Conservation (phyloP, 2,888 invertebrate species). For the Crematogaster levior region DNA sequence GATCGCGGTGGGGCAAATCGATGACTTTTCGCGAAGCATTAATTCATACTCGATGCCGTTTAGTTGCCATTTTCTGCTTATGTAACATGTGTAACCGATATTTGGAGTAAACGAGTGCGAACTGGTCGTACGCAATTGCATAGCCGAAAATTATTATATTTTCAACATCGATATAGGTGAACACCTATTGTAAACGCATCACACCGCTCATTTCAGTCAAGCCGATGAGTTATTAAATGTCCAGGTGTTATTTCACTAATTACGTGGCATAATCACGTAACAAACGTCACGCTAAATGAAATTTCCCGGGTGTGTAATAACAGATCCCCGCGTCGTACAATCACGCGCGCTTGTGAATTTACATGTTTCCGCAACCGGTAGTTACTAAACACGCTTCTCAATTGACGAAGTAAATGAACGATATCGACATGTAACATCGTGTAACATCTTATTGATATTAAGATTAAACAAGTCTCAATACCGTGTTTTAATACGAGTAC, state of each 20-base stretch:
- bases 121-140: conserved; percentile 40
- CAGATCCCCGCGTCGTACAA: conserved; percentile 23
- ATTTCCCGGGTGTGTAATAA: conserved; percentile 55
- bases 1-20: conserved; percentile 12
- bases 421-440: not conserved
- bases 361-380: conserved; percentile 20
- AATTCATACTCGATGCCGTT: conserved; percentile 39
- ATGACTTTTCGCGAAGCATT: conserved; percentile 21
- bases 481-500: not conserved
- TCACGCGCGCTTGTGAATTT: conserved; percentile 38
- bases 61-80: conserved; percentile 40
- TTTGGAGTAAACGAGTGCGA: conserved; percentile 50
- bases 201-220: conserved; percentile 41
- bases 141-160: conserved; percentile 58
- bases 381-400: conserved; percentile 34
- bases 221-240: conserved; percentile 72
- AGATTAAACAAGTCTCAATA: not conserved
- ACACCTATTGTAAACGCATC: conserved; percentile 40
- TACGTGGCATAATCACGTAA: conserved; percentile 69
- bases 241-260: conserved; percentile 73
- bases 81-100: conserved; percentile 49
- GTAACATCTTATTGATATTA: conserved; percentile 7
- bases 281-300: conserved; percentile 64
- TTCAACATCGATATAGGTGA: conserved; percentile 25
- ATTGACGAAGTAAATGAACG: conserved; percentile 17